Evolutionary conservation across 1,140 invertebrate species (phyloP).

Genomic region (Megathymus violae): DNA sequence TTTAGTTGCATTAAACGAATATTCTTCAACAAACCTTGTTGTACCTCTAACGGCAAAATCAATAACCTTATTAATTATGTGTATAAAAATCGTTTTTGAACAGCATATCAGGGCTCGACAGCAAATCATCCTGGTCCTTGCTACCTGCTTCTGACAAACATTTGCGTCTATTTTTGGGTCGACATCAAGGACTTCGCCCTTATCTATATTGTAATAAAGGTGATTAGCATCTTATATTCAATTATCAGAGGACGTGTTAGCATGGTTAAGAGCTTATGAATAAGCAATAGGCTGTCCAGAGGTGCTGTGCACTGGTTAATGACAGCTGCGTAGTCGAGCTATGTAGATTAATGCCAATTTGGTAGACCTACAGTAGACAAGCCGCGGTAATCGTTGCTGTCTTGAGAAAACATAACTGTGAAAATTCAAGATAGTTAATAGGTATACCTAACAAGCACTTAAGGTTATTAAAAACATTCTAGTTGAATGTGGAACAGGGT

Average conservation of each 20-base stretch:
- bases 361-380: conserved; percentile 37
- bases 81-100: conserved; percentile 32
- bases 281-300: conserved; percentile 70
- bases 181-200: conserved; percentile 18
- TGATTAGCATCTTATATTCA: neutral
- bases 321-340: conserved; percentile 69
- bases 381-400: conserved; percentile 38
- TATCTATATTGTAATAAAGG: conserved; percentile 33
- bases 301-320: conserved; percentile 68
- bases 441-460: neutral
- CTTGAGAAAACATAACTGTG: conserved; percentile 1
- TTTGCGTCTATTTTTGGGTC: conserved; percentile 33
- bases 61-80: conserved; percentile 7
- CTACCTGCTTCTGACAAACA: conserved; percentile 21
- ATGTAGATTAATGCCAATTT: conserved; percentile 72
- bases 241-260: conserved; percentile 17
- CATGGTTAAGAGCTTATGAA: conserved; percentile 54
- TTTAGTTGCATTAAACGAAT: conserved; percentile 49
- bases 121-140: conserved; percentile 37
- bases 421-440: neutral
- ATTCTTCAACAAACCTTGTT: conserved; percentile 38
- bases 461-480: neutral
- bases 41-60: neutral
- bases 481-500: no score
- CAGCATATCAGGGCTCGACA: conserved; percentile 4